Percentiles rank a stretch among this genome's conserved stretches.
phyloP scores from a whole-genome alignment of 2,797 vertebrate species.

The Harpagifer antarcticus region DNA sequence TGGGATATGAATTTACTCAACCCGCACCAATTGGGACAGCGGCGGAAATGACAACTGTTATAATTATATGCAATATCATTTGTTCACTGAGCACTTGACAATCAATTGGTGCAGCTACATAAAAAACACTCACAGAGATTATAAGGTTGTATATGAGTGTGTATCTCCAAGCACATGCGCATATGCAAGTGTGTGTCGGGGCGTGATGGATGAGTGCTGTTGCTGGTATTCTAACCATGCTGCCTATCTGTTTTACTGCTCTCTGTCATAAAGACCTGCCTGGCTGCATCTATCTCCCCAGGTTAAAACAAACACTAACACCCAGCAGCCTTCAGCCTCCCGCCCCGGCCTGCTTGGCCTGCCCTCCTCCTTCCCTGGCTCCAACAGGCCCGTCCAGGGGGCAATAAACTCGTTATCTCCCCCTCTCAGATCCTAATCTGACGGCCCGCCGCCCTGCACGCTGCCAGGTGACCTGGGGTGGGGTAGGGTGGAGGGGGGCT shows the following conservation, averaged over 20 bases:
- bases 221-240: constrained; percentile 84
- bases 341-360: constrained; percentile 77
- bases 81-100: constrained; percentile 49
- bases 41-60: constrained; percentile 33
- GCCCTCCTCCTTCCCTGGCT: constrained; percentile 81
- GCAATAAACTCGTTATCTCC: constrained; percentile 96
- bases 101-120: constrained; percentile 58
- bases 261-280: constrained; percentile 72
- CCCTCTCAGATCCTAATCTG: constrained; percentile 98
- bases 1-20: constrained; percentile 47
- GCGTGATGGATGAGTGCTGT: constrained; percentile 74
- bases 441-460: constrained; percentile 90
- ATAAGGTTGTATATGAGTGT: constrained; percentile 36
- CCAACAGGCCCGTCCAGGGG: constrained; percentile 85
- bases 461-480: constrained; percentile 94
- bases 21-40: constrained; percentile 49
- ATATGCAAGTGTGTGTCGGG: constrained; percentile 47
- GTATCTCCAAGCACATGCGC: constrained; percentile 24
- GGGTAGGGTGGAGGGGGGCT: constrained; percentile 79
- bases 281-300: constrained; percentile 82
- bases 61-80: constrained; percentile 51
- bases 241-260: constrained; percentile 75
- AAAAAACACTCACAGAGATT: constrained; percentile 28
- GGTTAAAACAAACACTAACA: constrained; percentile 95
- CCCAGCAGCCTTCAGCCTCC: constrained; percentile 77